These are phyloP conservation scores for Trachythela sp. DNA, from an alignment of 64 coral and sea anemone genomes.

Conservation along the genomic window DNA sequence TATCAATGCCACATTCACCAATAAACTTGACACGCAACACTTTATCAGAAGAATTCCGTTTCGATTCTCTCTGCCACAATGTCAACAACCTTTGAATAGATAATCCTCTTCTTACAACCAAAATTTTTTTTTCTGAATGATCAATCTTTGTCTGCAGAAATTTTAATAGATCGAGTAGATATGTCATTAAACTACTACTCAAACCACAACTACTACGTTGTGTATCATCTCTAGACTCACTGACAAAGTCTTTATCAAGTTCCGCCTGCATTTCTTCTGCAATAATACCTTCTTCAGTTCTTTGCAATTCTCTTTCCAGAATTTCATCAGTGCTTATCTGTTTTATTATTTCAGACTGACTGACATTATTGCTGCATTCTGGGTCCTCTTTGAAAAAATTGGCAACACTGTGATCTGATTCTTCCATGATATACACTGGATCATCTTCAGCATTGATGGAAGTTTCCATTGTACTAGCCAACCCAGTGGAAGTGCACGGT, in stretches of 20 bases:
- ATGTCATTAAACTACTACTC: too few relatives aligned
- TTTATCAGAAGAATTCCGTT: conserved; percentile 12
- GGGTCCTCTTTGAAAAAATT: background rate
- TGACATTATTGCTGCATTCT: background rate
- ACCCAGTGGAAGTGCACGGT: background rate
- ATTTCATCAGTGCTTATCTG: background rate
- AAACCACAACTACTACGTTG: background rate
- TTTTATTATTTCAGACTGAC: background rate
- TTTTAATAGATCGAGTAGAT: conserved; percentile 27
- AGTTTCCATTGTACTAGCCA: background rate
- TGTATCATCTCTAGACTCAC: background rate
- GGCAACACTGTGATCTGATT: background rate
- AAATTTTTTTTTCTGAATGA: conserved; percentile 27
- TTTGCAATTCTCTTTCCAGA: background rate
- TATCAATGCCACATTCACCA: background rate
- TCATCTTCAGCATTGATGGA: background rate
- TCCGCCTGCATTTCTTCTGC: background rate
- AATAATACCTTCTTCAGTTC: background rate
- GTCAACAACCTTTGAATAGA: background rate
- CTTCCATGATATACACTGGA: background rate
- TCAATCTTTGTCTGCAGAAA: conserved; percentile 35
- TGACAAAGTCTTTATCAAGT: background rate
- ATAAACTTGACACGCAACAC: background rate
- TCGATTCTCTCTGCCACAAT: conserved; percentile 33
- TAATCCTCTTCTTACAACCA: conserved; percentile 24